Percentiles rank a stretch among this genome's conserved stretches.
Conservation (phyloP, 1,140 invertebrate genomes). For the Halictus rubicundus region DNA sequence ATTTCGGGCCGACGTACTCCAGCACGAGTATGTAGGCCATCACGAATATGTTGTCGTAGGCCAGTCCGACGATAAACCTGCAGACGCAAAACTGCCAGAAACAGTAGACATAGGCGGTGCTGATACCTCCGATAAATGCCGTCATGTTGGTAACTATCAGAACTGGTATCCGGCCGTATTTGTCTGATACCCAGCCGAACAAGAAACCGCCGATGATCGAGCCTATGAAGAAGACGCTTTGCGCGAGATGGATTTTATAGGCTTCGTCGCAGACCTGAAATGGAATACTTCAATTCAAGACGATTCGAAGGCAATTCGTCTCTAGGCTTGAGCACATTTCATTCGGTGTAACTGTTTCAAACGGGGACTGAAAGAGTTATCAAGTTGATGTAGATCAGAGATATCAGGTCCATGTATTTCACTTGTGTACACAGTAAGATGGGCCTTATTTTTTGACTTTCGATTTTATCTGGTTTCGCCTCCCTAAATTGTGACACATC, state of each 20-base stretch:
- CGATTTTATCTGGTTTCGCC: too few species aligned
- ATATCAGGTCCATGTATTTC: too few species aligned
- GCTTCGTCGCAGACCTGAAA: constrained; percentile 77
- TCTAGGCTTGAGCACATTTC: too few species aligned
- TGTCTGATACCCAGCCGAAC: constrained; percentile 82
- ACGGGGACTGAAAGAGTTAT: too few species aligned
- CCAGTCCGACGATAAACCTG: constrained; percentile 81
- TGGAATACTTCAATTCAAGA: too few species aligned
- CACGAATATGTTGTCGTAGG: constrained; percentile 82
- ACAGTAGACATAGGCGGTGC: constrained; percentile 74
- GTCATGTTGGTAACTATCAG: constrained; percentile 80
- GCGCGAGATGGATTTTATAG: constrained; percentile 72
- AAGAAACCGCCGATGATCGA: constrained; percentile 81
- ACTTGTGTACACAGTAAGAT: too few species aligned
- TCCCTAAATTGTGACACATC: too few species aligned
- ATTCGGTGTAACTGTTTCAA: too few species aligned
- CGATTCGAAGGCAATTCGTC: not conserved
- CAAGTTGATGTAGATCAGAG: too few species aligned
- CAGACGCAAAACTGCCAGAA: constrained; percentile 81
- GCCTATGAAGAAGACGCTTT: constrained; percentile 81
- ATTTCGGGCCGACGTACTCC: constrained; percentile 78
- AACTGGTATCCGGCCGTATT: constrained; percentile 81
- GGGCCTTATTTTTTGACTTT: too few species aligned
- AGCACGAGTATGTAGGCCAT: constrained; percentile 82
- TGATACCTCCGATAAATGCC: constrained; percentile 79